phyloP scores from a whole-genome alignment of 2,113 vertebrate species.

The Halcyon senegalensis region DNA sequence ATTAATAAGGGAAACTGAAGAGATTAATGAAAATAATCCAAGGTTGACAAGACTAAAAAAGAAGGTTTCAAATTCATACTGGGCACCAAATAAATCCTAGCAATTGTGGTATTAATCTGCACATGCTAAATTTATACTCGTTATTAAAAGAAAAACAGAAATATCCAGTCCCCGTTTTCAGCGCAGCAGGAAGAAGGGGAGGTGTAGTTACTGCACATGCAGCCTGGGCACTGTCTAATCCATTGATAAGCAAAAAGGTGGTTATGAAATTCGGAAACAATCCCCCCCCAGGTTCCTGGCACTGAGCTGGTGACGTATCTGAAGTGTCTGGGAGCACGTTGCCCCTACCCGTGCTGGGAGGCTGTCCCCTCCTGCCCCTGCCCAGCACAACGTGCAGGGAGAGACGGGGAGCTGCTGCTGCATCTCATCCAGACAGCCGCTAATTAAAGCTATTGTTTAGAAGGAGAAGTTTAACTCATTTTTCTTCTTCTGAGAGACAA shows the following conservation, averaged over 20 bases:
- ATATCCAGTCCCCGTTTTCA: not conserved
- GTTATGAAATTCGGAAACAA: not conserved
- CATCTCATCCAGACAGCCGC: not conserved
- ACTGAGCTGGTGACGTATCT: not conserved
- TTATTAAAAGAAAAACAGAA: not conserved
- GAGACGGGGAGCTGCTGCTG: not conserved
- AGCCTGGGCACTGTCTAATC: not conserved
- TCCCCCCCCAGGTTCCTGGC: not conserved
- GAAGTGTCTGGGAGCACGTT: not conserved
- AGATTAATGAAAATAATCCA: not conserved
- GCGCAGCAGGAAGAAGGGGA: not conserved
- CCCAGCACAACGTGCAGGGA: not conserved
- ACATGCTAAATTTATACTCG: not conserved
- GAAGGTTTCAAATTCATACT: not conserved
- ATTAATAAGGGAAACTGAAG: not conserved
- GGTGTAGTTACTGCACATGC: not conserved
- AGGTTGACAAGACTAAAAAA: not conserved
- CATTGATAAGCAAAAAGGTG: not conserved
- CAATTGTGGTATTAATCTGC: not conserved
- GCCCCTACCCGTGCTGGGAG: not conserved
- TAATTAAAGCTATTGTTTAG: not conserved
- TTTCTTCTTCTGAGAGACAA: not conserved
- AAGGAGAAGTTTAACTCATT: not conserved
- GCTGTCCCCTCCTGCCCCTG: not conserved
- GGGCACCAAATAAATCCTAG: not conserved